phyloP scores from a whole-genome alignment of 2,888 invertebrate genomes.

The Drosophila atroscutellata region DNA sequence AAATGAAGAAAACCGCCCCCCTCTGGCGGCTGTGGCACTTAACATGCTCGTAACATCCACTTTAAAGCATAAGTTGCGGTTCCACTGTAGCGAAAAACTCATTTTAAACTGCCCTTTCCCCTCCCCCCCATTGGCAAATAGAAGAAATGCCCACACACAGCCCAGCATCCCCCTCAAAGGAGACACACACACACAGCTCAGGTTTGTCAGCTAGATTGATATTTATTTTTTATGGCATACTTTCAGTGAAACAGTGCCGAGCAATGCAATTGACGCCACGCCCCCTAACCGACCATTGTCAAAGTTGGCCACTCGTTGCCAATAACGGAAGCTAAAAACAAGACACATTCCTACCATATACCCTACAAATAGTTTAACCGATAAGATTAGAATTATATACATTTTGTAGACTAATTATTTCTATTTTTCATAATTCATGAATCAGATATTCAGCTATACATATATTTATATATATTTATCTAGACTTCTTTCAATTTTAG shows the following conservation, averaged over 20 bases:
- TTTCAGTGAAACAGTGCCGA: constrained; percentile 27
- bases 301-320: constrained; percentile 51
- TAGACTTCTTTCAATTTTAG: not conserved
- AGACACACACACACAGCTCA: not conserved
- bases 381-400: not conserved
- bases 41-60: constrained; percentile 69
- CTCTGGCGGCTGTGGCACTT: constrained; percentile 33
- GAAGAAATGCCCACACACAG: constrained; percentile 3
- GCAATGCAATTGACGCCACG: constrained; percentile 28
- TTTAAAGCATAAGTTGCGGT: constrained; percentile 82
- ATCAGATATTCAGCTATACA: not conserved
- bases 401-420: not conserved
- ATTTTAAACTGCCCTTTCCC: constrained; percentile 37
- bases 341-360: not conserved
- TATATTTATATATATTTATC: no score
- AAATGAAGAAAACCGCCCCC: constrained; percentile 19
- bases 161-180: not conserved
- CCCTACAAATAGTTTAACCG: not conserved
- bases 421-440: not conserved
- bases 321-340: constrained; percentile 29
- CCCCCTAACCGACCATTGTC: constrained; percentile 12
- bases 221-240: constrained; percentile 64
- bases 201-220: constrained; percentile 62
- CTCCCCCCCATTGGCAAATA: not conserved
- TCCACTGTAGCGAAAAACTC: constrained; percentile 75